phyloP scores from a whole-genome alignment of 92 coral and sea anemone species.

The Pocillopora grandis region DNA sequence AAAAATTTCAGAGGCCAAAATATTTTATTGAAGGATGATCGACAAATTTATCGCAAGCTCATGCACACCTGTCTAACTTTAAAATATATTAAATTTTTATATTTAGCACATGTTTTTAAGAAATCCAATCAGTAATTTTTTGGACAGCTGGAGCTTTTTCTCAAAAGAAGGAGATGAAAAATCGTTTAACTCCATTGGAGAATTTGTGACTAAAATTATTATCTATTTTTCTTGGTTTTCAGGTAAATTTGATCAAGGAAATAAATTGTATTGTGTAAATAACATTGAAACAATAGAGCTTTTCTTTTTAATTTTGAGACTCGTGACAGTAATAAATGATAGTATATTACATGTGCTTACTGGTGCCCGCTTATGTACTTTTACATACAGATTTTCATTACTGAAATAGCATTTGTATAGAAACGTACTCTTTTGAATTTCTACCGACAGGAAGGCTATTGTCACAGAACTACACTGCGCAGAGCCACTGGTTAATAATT shows the following conservation, averaged over 20 bases:
- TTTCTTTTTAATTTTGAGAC: neutral
- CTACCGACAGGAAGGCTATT: neutral
- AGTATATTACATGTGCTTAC: neutral
- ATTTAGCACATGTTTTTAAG: neutral
- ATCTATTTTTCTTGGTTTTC: neutral
- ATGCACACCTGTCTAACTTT: neutral
- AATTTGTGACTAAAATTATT: neutral
- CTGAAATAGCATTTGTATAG: neutral
- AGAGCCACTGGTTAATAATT: conserved; percentile 11
- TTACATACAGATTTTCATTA: neutral
- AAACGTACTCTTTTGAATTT: neutral
- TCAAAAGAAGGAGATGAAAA: neutral
- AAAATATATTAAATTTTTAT: neutral
- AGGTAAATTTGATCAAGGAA: neutral
- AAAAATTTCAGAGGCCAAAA: neutral
- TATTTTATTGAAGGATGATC: neutral
- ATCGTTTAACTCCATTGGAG: neutral
- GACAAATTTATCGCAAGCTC: neutral
- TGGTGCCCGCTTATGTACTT: neutral
- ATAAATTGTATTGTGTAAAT: neutral
- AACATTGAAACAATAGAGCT: neutral
- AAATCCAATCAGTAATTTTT: neutral
- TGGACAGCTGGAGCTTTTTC: conserved; percentile 3
- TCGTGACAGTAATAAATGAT: neutral
- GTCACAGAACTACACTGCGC: neutral